Percentiles rank a stretch among this genome's conserved stretches.
Conservation (phyloP, 1,140 invertebrate genomes). For the Chionoecetes opilio region DNA sequence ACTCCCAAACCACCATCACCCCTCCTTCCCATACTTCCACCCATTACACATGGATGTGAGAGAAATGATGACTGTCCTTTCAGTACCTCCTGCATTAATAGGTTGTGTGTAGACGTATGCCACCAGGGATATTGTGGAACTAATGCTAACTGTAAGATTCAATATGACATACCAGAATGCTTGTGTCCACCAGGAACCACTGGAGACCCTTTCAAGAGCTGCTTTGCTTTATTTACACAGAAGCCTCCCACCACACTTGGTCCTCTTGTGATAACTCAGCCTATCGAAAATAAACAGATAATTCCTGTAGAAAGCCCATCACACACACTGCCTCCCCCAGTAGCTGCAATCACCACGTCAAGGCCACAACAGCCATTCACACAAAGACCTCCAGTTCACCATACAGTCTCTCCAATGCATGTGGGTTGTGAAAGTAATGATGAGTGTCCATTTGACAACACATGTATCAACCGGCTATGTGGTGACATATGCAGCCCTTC, state of each 20-base stretch:
- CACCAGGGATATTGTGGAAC: slow-evolving; percentile 83
- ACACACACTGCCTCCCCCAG: not conserved
- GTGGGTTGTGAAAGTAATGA: slow-evolving; percentile 94
- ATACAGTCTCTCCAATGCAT: slow-evolving; percentile 83
- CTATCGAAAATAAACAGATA: not conserved
- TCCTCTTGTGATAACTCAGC: slow-evolving; percentile 40
- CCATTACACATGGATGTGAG: slow-evolving; percentile 90
- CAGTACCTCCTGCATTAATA: slow-evolving; percentile 92
- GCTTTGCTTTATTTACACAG: slow-evolving; percentile 85
- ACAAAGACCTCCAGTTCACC: not conserved
- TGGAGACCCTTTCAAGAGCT: slow-evolving; percentile 92
- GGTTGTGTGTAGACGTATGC: slow-evolving; percentile 87
- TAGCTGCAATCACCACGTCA: slow-evolving; percentile 40
- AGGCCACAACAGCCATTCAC: slow-evolving; percentile 21
- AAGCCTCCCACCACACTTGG: slow-evolving; percentile 72
- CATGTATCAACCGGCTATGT: slow-evolving; percentile 94
- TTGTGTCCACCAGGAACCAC: slow-evolving; percentile 94
- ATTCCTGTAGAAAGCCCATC: not conserved
- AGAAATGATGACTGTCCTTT: slow-evolving; percentile 94
- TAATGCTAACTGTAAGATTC: slow-evolving; percentile 86
- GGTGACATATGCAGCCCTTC: slow-evolving; percentile 82
- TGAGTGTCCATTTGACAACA: slow-evolving; percentile 92
- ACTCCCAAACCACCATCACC: slow-evolving; percentile 52
- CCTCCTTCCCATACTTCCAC: slow-evolving; percentile 37
- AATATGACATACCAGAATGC: slow-evolving; percentile 90